Conservation (phyloP, 2,797 vertebrate species). For the Acomys russatus region DNA sequence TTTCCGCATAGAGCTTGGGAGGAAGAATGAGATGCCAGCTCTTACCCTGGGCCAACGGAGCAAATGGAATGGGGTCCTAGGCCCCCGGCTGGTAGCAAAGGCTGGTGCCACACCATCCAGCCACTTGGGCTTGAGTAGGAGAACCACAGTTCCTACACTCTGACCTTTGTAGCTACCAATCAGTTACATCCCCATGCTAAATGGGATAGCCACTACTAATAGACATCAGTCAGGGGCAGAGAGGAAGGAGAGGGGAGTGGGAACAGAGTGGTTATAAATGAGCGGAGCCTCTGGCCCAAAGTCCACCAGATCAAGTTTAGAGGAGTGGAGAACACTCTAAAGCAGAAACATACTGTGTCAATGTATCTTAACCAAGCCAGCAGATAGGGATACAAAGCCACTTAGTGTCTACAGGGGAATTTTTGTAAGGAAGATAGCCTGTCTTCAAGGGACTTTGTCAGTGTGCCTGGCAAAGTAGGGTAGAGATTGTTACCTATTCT, state of each 20-base stretch:
- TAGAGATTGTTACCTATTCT: conserved; percentile 21
- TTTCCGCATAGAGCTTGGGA: background rate
- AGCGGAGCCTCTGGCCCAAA: background rate
- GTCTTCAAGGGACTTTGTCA: conserved; percentile 21
- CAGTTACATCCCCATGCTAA: background rate
- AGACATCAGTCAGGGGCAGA: background rate
- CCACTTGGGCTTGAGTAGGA: background rate
- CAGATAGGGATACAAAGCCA: background rate
- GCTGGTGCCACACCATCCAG: background rate
- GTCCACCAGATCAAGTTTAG: background rate
- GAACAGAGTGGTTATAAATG: background rate
- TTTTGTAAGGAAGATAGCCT: background rate
- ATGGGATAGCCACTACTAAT: background rate
- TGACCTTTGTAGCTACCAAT: background rate
- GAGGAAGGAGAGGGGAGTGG: rapidly evolving
- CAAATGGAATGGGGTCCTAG: background rate
- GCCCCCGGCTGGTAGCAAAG: background rate
- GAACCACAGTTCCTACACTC: background rate
- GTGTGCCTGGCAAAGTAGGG: background rate
- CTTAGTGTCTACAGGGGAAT: background rate
- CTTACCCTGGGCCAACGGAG: background rate
- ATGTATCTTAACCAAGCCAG: background rate
- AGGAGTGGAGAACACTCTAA: background rate
- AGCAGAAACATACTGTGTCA: too few species aligned
- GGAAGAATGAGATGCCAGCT: background rate